A percentile compares a stretch with the other conserved stretches of the same genome.
Conservation (phyloP, 2,113 vertebrate species). For the Brachirus orientalis region DNA sequence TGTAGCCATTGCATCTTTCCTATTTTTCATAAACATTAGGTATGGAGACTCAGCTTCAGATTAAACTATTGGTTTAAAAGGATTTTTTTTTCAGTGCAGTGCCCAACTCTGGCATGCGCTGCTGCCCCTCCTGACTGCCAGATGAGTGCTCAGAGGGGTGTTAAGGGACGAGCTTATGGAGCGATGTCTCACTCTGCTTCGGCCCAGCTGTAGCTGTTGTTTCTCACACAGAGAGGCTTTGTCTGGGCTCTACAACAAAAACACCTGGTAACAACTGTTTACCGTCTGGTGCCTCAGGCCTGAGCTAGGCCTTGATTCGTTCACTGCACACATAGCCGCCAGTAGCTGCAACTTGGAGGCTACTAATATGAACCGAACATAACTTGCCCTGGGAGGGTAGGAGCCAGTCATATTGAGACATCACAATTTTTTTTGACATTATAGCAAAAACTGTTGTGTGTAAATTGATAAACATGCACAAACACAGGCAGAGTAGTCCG, state of each 20-base stretch:
- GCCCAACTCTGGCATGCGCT: slow-evolving; percentile 44
- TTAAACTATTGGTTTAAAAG: slow-evolving; percentile 21
- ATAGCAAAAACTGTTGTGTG: slow-evolving; percentile 6
- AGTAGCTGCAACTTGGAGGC: slow-evolving; percentile 56
- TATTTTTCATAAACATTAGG: too few species aligned
- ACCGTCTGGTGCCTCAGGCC: slow-evolving; percentile 69
- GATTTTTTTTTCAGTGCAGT: neutral
- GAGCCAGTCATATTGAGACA: slow-evolving; percentile 15
- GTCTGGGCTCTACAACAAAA: slow-evolving; percentile 56
- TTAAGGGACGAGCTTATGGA: slow-evolving; percentile 58
- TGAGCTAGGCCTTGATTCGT: slow-evolving; percentile 53
- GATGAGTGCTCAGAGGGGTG: slow-evolving; percentile 68
- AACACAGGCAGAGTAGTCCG: slow-evolving; percentile 9
- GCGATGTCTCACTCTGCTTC: slow-evolving; percentile 73
- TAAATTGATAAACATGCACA: neutral
- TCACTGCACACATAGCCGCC: slow-evolving; percentile 64
- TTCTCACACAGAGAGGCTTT: slow-evolving; percentile 75
- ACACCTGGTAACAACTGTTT: slow-evolving; percentile 76
- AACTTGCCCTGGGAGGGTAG: slow-evolving; percentile 10
- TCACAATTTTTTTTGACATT: slow-evolving; percentile 18
- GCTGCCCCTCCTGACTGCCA: slow-evolving; percentile 58
- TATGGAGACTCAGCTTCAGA: slow-evolving; percentile 5
- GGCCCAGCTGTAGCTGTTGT: slow-evolving; percentile 68
- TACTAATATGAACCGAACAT: slow-evolving; percentile 56
- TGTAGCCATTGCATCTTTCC: too few species aligned